phyloP scores from a whole-genome alignment of 2,113 vertebrate species.

The Labeo rohita region DNA sequence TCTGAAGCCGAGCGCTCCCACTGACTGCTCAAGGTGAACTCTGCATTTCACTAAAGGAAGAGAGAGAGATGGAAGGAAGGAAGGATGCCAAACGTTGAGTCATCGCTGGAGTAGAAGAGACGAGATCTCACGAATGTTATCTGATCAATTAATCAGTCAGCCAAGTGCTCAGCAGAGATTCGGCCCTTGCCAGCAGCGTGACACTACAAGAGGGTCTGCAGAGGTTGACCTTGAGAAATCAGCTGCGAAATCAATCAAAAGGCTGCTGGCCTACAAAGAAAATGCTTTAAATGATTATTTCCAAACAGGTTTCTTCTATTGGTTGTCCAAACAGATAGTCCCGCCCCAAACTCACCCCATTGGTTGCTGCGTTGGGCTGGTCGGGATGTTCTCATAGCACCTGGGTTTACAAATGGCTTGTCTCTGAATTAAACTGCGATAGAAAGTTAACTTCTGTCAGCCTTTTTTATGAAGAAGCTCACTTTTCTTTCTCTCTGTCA shows the following conservation, averaged over 20 bases:
- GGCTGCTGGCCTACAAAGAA: not conserved
- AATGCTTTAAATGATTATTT: not conserved
- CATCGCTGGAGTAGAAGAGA: conserved; percentile 1
- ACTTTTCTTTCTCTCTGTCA: not conserved
- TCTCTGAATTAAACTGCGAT: not conserved
- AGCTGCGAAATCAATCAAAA: not conserved
- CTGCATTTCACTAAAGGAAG: conserved; percentile 1
- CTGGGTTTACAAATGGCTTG: not conserved
- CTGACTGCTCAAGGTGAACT: conserved; percentile 53
- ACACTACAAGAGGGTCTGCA: not conserved
- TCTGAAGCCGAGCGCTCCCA: conserved; percentile 9
- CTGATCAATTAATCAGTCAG: conserved; percentile 47
- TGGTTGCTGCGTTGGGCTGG: not conserved
- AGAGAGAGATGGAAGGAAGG: conserved; percentile 25
- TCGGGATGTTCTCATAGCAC: not conserved
- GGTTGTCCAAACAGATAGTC: not conserved
- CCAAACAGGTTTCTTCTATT: not conserved
- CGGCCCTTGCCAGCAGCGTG: not conserved
- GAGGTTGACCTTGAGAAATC: conserved; percentile 14
- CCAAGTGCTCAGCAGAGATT: not conserved
- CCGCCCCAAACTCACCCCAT: not conserved
- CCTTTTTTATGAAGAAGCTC: not conserved
- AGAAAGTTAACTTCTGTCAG: not conserved
- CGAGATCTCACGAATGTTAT: conserved; percentile 30
- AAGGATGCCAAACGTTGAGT: conserved; percentile 16